Conservation (phyloP, 1,140 invertebrate species). For the Rhysida immarginata region DNA sequence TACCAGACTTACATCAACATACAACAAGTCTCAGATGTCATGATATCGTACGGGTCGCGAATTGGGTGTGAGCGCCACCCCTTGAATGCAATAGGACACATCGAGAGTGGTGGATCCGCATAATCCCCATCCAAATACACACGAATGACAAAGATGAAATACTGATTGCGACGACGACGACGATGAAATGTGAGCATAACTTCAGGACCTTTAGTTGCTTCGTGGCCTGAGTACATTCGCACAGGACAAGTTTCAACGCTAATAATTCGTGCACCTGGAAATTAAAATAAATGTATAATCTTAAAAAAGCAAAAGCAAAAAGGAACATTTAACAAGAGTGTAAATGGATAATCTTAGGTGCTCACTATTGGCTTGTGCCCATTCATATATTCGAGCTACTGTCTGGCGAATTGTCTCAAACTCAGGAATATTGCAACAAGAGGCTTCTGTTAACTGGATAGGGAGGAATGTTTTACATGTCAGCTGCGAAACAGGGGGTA, state of each 20-base stretch:
- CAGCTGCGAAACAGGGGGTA: neutral
- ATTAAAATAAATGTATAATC: neutral
- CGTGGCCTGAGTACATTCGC: constrained; percentile 2
- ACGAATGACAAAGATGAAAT: constrained; percentile 6
- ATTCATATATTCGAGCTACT: constrained; percentile 3
- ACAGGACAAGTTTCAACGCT: constrained; percentile 5
- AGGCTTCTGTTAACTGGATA: neutral
- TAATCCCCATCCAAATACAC: constrained; percentile 4
- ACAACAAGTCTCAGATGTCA: neutral
- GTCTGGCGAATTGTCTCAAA: constrained; percentile 2
- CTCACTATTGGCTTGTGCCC: constrained; percentile 3
- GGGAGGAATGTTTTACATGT: constrained; percentile 6
- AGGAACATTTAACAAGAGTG: neutral
- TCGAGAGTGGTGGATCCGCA: constrained; percentile 1
- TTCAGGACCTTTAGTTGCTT: neutral
- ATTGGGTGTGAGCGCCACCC: constrained; percentile 6
- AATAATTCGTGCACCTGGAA: neutral
- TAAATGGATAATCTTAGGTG: too few relatives aligned
- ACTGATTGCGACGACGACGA: constrained; percentile 1
- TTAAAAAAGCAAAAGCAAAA: neutral
- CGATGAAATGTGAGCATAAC: constrained; percentile 1
- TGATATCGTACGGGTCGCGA: neutral
- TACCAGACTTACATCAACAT: constrained; percentile 1
- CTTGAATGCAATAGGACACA: constrained; percentile 2
- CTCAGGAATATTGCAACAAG: constrained; percentile 1